Conservation (phyloP, 2,797 vertebrate genomes). For the Tenualosa thibaudeaui region DNA sequence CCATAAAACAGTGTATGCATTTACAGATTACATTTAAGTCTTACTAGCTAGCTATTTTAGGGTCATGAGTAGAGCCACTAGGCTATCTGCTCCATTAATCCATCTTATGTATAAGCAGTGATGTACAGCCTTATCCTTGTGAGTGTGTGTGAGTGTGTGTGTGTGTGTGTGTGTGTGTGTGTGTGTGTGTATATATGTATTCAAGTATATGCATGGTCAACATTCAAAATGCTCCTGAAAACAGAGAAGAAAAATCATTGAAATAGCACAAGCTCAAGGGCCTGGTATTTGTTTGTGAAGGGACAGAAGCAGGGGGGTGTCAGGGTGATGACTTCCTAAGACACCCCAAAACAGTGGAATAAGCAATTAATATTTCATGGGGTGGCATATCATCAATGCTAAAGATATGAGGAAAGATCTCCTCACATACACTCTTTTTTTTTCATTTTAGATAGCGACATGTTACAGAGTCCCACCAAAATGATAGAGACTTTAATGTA, state of each 20-base stretch:
- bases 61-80: background rate
- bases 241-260: background rate
- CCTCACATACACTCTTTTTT: constrained; percentile 54
- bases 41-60: background rate
- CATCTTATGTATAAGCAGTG: background rate
- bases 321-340: constrained; percentile 33
- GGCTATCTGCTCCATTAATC: background rate
- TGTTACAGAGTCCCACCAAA: constrained; percentile 65
- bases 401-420: constrained; percentile 64
- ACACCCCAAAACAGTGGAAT: constrained; percentile 58
- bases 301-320: background rate
- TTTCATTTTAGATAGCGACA: constrained; percentile 58
- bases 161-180: background rate
- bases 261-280: background rate
- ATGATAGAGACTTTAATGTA: constrained; percentile 71
- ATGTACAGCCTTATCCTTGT: background rate
- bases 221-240: background rate
- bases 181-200: background rate
- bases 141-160: background rate
- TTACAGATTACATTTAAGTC: background rate
- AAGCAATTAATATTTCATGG: constrained; percentile 59
- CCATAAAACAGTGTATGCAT: background rate
- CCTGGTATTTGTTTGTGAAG: background rate
- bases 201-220: background rate
- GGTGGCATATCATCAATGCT: constrained; percentile 53